Conservation (phyloP, 2,888 invertebrate genomes). For the Keiferia lycopersicella region DNA sequence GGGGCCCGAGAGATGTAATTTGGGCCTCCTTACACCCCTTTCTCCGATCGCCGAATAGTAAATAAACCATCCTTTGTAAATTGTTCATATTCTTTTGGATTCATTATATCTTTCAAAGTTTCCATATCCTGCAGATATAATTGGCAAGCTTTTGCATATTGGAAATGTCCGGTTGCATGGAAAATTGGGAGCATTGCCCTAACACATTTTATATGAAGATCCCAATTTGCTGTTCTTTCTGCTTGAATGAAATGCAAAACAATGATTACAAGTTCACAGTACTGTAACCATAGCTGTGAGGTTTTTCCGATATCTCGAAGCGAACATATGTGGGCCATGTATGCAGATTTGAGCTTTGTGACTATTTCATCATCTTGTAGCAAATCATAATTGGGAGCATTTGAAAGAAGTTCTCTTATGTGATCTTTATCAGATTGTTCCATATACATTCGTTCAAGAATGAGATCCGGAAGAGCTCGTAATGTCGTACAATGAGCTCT, state of each 20-base stretch:
- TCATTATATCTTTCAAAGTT: constrained; percentile 6
- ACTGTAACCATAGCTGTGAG: constrained; percentile 29
- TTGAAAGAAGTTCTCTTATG: constrained; percentile 30
- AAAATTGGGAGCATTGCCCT: constrained; percentile 46
- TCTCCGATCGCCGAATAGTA: constrained; percentile 20
- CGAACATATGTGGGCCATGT: not conserved
- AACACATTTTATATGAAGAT: constrained; percentile 25
- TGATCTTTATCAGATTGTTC: constrained; percentile 33
- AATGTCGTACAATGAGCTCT: constrained; percentile 40
- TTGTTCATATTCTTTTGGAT: not conserved
- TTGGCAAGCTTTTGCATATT: constrained; percentile 30
- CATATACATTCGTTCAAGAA: constrained; percentile 38
- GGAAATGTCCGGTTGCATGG: constrained; percentile 50
- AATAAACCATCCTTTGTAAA: constrained; percentile 20
- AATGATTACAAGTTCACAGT: constrained; percentile 42
- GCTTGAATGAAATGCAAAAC: constrained; percentile 45
- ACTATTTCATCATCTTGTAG: constrained; percentile 32
- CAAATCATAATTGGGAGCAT: constrained; percentile 32
- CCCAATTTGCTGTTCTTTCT: constrained; percentile 38
- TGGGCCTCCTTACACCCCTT: no score
- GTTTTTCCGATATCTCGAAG: constrained; percentile 34
- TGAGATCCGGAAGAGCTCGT: constrained; percentile 38
- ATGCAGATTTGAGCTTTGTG: not conserved
- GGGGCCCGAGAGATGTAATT: no score
- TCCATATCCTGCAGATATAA: constrained; percentile 23